These are phyloP conservation scores for Cataglyphis livida DNA, from an alignment of 2,888 invertebrate species.

Conservation along the genomic window DNA sequence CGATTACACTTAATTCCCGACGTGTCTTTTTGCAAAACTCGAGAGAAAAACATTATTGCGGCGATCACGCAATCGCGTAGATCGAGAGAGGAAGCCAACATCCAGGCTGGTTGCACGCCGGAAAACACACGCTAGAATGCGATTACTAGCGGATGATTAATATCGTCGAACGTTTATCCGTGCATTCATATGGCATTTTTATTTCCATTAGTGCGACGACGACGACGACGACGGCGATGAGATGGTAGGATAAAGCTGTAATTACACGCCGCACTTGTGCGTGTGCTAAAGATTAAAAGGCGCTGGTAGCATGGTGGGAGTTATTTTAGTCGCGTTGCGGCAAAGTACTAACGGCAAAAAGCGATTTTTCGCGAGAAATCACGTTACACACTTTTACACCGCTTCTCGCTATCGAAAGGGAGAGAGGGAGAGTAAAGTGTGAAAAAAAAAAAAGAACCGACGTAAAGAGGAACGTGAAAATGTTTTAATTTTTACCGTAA, in stretches of 20 bases:
- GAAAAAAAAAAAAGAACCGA: constrained; percentile 20
- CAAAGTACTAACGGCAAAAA: constrained; percentile 35
- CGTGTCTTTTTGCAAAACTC: neutral
- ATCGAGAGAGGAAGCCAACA: constrained; percentile 20
- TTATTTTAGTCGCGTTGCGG: constrained; percentile 57
- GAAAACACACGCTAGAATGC: constrained; percentile 35
- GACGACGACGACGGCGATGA: constrained; percentile 8
- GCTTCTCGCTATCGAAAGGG: neutral
- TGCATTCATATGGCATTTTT: constrained; percentile 48
- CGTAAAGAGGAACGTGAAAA: constrained; percentile 22
- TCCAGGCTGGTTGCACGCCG: constrained; percentile 21
- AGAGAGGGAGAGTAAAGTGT: neutral
- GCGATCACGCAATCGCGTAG: constrained; percentile 29
- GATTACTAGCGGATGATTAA: constrained; percentile 46
- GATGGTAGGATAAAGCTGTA: constrained; percentile 52
- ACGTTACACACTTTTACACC: constrained; percentile 39
- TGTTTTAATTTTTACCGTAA: constrained; percentile 49
- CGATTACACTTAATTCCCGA: constrained; percentile 16
- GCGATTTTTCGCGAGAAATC: constrained; percentile 49
- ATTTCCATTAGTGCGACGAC: constrained; percentile 51
- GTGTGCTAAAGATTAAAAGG: constrained; percentile 60
- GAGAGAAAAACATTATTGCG: constrained; percentile 34
- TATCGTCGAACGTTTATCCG: constrained; percentile 50
- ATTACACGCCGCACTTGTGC: constrained; percentile 58
- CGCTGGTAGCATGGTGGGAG: constrained; percentile 35